Percentiles rank a stretch among this genome's conserved stretches.
phyloP scores from a whole-genome alignment of 1,140 invertebrate genomes.

The Saxidomus purpurata region DNA sequence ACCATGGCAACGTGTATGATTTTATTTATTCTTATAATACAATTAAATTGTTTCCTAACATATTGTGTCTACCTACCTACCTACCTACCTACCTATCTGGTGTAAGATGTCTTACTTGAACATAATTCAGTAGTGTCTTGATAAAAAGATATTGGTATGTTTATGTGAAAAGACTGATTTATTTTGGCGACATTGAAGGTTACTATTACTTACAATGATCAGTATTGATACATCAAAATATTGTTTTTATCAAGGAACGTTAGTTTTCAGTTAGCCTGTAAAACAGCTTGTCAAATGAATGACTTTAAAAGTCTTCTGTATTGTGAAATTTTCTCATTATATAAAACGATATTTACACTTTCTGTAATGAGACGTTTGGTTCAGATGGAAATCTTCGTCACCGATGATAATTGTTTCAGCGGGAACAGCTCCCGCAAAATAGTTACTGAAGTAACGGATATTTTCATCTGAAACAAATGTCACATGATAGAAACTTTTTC shows the following conservation, averaged over 20 bases:
- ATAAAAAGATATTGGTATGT: not conserved
- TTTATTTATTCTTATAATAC: not conserved
- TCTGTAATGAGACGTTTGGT: too few relatives aligned
- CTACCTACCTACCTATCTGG: not conserved
- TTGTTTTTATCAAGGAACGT: too few relatives aligned
- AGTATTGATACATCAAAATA: too few relatives aligned
- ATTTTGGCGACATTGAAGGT: not conserved
- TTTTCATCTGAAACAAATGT: too few relatives aligned
- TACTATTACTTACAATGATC: not conserved
- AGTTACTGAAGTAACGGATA: too few relatives aligned
- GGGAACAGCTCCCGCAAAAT: too few relatives aligned
- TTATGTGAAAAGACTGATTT: not conserved
- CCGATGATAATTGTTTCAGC: too few relatives aligned
- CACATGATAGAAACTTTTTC: too few relatives aligned
- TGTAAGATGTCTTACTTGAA: not conserved
- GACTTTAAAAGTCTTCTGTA: not conserved
- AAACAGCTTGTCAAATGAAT: not conserved
- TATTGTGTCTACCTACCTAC: too few relatives aligned
- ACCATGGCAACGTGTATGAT: not conserved
- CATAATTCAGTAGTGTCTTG: not conserved
- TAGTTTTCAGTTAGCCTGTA: not conserved
- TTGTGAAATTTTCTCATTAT: too few relatives aligned
- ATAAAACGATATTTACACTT: too few relatives aligned
- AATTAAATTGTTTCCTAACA: not conserved
- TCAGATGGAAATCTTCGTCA: too few relatives aligned